Base-by-base conservation (phyloP, 2,888 invertebrate species). In the Folsomia candida region DNA sequence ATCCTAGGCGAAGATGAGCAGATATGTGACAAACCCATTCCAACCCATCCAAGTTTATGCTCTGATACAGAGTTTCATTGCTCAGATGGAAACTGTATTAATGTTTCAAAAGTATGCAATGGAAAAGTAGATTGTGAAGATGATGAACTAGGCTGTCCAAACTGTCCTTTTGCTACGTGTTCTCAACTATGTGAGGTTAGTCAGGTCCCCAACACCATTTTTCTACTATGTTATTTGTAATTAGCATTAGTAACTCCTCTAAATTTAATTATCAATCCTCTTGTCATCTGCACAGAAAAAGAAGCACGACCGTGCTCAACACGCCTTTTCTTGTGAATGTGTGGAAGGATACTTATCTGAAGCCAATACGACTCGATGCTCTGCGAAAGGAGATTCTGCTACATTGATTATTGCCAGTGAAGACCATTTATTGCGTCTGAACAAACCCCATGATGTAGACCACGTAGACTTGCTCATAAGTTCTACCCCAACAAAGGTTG, bases 141-240 rank as follows among this genome's bases (percentile, higher is more conserved):
- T 37, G 84, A 84, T 78, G 87, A 76, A 82, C 82, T 81, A 81
- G 85, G 83, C 81, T 85, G 82, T 81, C 79, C 81, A 58, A 82
- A 81, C 64, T 91, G 91, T 82, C 84, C 86, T 67, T 91, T 91
- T 86, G 88, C 89, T 61, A 85, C 88, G 2, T 94, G 94, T 82
- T 89, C 93, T 24, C 93, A 94, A 83, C 85, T 89, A 67, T 93
- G 92, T 81, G 86, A 89, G 24, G 87, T 86, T n/a, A n/a, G n/a
- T n/a, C n/a, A n/a, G n/a, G n/a, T n/a, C n/a, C n/a, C n/a, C n/a
- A n/a, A n/a, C n/a, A n/a, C n/a, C n/a, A n/a, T n/a, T n/a, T n/a
- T n/a, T n/a, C n/a, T n/a, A n/a, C n/a, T n/a, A n/a, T n/a, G n/a
- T n/a, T n/a, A n/a, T n/a, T n/a, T n/a, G n/a, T n/a, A n/a, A n/a